Percentiles rank a stretch among this genome's conserved stretches.
Conservation (phyloP, 2,797 vertebrate species). For the Pelobates cultripes region DNA sequence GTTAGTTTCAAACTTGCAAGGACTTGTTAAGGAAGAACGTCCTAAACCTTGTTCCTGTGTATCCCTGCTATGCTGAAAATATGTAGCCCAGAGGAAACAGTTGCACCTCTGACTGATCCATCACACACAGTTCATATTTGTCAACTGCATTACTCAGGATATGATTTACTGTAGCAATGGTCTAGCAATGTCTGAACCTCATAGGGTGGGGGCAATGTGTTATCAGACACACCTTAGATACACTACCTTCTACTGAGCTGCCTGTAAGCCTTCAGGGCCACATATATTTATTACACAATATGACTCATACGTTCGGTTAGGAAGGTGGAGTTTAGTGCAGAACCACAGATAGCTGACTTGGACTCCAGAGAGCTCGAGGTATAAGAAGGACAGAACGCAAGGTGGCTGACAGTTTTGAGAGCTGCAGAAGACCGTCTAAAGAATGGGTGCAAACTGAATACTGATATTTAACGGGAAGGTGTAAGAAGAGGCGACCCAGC, state of each 20-base stretch:
- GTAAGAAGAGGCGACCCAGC: neutral
- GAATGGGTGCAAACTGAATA: slow-evolving; percentile 60
- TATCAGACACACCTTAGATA: slow-evolving; percentile 72
- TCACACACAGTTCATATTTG: slow-evolving; percentile 60
- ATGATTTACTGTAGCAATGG: slow-evolving; percentile 69
- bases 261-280: slow-evolving; percentile 62
- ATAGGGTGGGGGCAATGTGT: slow-evolving; percentile 69
- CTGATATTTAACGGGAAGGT: neutral
- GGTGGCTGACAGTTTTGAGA: slow-evolving; percentile 62
- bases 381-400: slow-evolving; percentile 70
- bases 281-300: slow-evolving; percentile 60
- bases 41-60: neutral
- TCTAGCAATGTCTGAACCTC: slow-evolving; percentile 67
- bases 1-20: slow-evolving; percentile 10
- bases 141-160: slow-evolving; percentile 79
- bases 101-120: slow-evolving; percentile 51
- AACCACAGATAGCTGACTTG: slow-evolving; percentile 58
- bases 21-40: slow-evolving; percentile 20
- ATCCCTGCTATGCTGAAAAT: slow-evolving; percentile 51
- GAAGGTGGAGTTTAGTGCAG: slow-evolving; percentile 74
- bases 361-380: slow-evolving; percentile 72
- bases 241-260: slow-evolving; percentile 59
- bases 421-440: slow-evolving; percentile 46
- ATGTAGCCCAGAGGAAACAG: slow-evolving; percentile 62
- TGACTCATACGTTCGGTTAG: slow-evolving; percentile 80